phyloP scores from a whole-genome alignment of 2,113 vertebrate species.

The Dermatemys mawii region DNA sequence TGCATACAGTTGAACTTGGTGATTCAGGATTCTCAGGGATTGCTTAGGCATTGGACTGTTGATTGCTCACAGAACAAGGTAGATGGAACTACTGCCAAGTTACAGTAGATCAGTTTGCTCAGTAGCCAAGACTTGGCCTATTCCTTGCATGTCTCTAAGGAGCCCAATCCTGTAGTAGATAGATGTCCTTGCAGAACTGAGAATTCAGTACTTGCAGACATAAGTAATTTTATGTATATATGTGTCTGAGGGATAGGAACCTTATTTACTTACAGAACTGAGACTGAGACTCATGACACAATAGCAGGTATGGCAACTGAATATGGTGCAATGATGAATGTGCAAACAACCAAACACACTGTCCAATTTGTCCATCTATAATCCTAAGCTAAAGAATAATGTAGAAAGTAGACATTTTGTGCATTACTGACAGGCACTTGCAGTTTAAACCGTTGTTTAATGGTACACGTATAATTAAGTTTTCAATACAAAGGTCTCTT shows the following conservation, averaged over 20 bases:
- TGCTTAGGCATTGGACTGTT: not conserved
- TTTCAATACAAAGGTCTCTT: too few species aligned
- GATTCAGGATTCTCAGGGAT: not conserved
- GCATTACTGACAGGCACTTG: not conserved
- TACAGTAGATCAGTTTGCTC: not conserved
- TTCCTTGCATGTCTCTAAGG: not conserved
- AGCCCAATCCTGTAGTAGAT: not conserved
- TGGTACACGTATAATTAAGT: too few species aligned
- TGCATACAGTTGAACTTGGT: not conserved
- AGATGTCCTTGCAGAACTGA: not conserved
- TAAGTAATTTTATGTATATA: not conserved
- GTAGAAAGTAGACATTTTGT: not conserved
- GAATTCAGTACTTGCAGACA: not conserved
- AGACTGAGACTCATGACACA: not conserved
- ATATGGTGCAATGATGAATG: not conserved
- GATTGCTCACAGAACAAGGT: not conserved
- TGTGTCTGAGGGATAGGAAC: not conserved
- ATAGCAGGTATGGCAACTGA: not conserved
- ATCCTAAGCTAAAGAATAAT: not conserved
- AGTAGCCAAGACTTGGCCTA: not conserved
- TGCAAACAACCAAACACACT: not conserved
- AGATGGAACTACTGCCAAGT: not conserved
- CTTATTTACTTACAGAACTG: not conserved
- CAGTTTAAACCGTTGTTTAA: not conserved
- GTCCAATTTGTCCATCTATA: not conserved